Base-by-base conservation (phyloP, 2,113 vertebrate species). In the Etheostoma spectabile region DNA sequence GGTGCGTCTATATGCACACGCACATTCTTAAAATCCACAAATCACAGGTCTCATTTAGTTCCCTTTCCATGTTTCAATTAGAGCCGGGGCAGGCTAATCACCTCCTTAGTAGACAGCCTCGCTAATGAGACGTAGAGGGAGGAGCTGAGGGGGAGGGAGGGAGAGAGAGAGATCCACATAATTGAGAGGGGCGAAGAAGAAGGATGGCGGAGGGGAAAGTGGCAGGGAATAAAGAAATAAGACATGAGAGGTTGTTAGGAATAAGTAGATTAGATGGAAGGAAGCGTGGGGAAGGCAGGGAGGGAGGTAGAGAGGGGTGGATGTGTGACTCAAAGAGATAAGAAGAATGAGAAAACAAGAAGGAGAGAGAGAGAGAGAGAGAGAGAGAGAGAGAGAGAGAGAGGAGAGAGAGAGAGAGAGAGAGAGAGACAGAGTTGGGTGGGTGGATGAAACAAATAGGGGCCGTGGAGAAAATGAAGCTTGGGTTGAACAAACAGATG, bases 1-100 rank as follows among this genome's bases (percentile, higher is more conserved):
- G 22, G 35, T 38, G 24, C 74, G n/a, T 2, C 64, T 56, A 49
- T 38, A 69, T 51, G 19, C 30, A 61, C 30, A n/a, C 15, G 3
- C 19, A n/a, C 21, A 53, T 75, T 79, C 68, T 10, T 42, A 42
- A 66, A 74, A 65, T 67, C 70, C 86, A 88, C 90, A 88, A 88
- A 94, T 92, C 91, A 91, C 87, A 92, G 89, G 88, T 94, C 90
- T 92, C 88, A 92, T 93, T 92, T 90, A 86, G 88, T 87, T 92
- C 86, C 81, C 74, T 91, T 90, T 94, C 90, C 87, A 79, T 87
- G 84, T 92, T 92, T 91, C 92, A 93, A 94, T 94, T 93, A 93
- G 90, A 88, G 87, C 86, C 62, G 53, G 88, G 78, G 85, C 87
- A 84, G 88, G 87, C 90, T 93, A 93, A 94, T 94, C 90, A 94